Percentiles rank a stretch among this genome's conserved stretches.
These are phyloP conservation scores for Crypturellus tataupa DNA, from an alignment of 2,797 vertebrate genomes.

Conservation along the genomic window DNA sequence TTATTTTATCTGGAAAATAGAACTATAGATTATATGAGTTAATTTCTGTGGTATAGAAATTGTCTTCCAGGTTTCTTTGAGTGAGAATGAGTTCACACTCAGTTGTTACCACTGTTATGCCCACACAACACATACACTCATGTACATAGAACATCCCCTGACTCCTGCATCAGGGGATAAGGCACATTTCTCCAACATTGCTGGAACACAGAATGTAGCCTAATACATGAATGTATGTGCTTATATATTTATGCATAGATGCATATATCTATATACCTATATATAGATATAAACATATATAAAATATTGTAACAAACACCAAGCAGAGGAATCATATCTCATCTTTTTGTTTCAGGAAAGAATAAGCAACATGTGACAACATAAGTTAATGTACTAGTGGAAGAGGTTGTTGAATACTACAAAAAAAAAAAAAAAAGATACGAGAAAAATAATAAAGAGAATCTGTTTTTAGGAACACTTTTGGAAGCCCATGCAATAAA, in stretches of 20 bases:
- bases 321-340: fast-evolving
- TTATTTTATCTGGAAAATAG: neutral
- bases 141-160: fast-evolving
- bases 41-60: neutral
- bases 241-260: neutral
- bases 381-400: neutral
- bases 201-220: neutral
- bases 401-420: neutral
- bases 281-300: too few relatives aligned
- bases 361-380: neutral
- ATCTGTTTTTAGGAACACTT: neutral
- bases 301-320: neutral
- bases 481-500: neutral
- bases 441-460: neutral
- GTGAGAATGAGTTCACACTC: neutral
- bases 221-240: fast-evolving
- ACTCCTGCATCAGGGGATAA: neutral
- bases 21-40: neutral
- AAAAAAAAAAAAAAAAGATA: neutral
- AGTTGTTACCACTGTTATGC: neutral
- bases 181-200: fast-evolving
- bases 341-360: neutral
- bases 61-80: neutral
- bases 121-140: neutral
- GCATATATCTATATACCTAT: neutral